Evolutionary conservation across 2,113 vertebrate genomes (phyloP), one percentile per base, ranked within the genome.

Genomic region (Leucopsar rothschildi): DNA sequence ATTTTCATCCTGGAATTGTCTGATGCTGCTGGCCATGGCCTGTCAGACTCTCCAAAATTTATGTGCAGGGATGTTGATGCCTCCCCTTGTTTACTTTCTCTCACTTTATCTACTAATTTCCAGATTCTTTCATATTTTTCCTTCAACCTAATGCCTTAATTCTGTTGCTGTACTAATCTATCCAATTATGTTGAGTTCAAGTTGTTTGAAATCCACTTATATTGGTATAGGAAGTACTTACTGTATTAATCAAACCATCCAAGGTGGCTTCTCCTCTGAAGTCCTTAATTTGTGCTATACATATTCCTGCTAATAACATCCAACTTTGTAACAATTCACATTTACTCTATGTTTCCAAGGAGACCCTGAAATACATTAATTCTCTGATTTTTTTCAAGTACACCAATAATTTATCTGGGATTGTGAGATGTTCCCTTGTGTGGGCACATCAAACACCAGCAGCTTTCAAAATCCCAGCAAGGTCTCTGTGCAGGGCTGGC

Each of bases 181-280:
- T 50, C 33, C 68, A 92, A 89, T 95, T 95, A 87, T 2, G 29
- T 45, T 70, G 85, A 80, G 85, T 87, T 97, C 87, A 92, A 53
- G 84, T 90, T 91, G 84, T 95, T 94, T 94, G 92, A 95, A 94
- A 96, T 94, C 88, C 93, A 89, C 92, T 96, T 95, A 57, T n/a
- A 56, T 60, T 19, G 6, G 63, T 73, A 33, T 77, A 90, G 90
- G 94, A 94, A 95, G 94, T 82, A 92, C 86, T 97, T 88, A 93
- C 35, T 77, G 3, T n/a, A 68, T 92, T 96, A 95, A 93, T 94
- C 79, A 95, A 82, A 91, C 1, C 6, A 88, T 90, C 59, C 93
- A 77, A 89, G 78, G 91, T 91, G 78, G 66, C 73, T 89, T 65
- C 92, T 90, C 53, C 69, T 86, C 88, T 92, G 82, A 91, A 94